These are phyloP conservation scores for Arion vulgaris DNA, from an alignment of 1,140 invertebrate species.

Conservation along the genomic window DNA sequence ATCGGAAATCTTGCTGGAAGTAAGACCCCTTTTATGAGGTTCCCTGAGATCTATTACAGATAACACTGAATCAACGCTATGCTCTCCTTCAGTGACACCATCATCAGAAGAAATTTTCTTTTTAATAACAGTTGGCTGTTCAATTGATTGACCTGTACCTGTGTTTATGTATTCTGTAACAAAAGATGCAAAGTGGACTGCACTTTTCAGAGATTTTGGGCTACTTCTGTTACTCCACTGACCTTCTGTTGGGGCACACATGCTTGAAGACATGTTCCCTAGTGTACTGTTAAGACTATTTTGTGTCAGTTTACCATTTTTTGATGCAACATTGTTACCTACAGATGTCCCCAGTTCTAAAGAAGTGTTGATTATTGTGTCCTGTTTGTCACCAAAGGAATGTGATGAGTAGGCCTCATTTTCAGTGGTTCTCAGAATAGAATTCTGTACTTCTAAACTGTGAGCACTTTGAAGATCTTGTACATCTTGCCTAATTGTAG, in stretches of 20 bases:
- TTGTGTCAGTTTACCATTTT: conserved; percentile 5
- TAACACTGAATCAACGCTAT: background rate
- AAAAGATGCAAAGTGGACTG: conserved; percentile 62
- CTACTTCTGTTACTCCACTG: conserved; percentile 54
- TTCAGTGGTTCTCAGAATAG: background rate
- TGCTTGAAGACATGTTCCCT: conserved; percentile 41
- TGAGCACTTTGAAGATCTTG: background rate
- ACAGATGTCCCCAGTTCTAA: background rate
- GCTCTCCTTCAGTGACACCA: background rate
- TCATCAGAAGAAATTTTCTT: conserved; percentile 41
- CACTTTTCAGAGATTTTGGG: conserved; percentile 63
- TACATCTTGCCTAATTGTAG: background rate
- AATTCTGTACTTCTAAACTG: background rate
- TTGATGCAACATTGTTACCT: conserved; percentile 16
- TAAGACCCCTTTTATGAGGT: background rate
- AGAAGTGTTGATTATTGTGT: conserved; percentile 41
- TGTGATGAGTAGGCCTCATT: conserved; percentile 24
- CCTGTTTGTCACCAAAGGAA: conserved; percentile 44
- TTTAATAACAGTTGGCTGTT: conserved; percentile 39
- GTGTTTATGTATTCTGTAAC: conserved; percentile 43
- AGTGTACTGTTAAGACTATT: conserved; percentile 26
- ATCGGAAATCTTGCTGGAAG: background rate
- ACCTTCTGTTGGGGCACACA: conserved; percentile 34
- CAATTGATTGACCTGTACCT: conserved; percentile 31
- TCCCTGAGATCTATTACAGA: conserved; percentile 23